phyloP scores from a whole-genome alignment of 1,140 invertebrate genomes.

The Trichonephila clavipes region DNA sequence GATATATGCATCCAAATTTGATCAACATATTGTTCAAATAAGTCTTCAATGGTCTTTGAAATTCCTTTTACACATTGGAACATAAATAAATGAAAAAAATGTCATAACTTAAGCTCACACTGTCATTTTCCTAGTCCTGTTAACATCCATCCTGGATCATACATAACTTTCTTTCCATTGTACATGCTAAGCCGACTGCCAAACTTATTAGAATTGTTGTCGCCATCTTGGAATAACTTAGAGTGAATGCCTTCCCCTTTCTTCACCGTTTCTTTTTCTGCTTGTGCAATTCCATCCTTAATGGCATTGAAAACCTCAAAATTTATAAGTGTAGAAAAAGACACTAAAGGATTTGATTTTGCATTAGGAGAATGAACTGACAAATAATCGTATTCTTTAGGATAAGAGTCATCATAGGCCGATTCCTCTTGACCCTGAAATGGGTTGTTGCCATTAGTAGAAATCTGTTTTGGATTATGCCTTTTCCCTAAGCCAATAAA shows the following conservation, averaged over 20 bases:
- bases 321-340: conserved; percentile 58
- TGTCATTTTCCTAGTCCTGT: conserved; percentile 66
- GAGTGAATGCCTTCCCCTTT: conserved; percentile 30
- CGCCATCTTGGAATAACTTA: background rate
- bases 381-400: background rate
- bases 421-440: background rate
- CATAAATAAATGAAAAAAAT: background rate
- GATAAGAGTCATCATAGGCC: background rate
- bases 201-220: background rate
- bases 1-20: background rate
- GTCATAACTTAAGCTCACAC: background rate
- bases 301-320: conserved; percentile 69
- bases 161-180: conserved; percentile 39
- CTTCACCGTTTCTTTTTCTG: conserved; percentile 40
- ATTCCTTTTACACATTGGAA: no score
- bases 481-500: conserved; percentile 75
- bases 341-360: conserved; percentile 43
- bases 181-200: background rate
- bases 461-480: background rate
- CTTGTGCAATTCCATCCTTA: conserved; percentile 36
- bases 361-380: background rate
- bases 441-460: background rate
- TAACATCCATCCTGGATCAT: conserved; percentile 72
- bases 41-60: background rate
- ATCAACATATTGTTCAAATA: background rate